phyloP scores from a whole-genome alignment of 2,888 invertebrate species.

The Oligia strigilis region DNA sequence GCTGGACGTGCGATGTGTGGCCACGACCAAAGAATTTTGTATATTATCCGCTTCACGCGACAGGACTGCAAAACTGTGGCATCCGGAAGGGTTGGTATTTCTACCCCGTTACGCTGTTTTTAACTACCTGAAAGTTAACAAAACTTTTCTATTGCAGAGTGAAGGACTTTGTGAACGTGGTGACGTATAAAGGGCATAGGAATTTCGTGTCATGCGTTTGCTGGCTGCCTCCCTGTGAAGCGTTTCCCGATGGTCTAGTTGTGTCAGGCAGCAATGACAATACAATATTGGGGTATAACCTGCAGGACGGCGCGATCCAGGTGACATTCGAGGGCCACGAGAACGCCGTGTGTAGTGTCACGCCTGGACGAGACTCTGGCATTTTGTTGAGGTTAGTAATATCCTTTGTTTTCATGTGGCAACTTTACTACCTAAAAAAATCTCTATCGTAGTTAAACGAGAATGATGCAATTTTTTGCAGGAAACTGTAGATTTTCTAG shows the following conservation, averaged over 20 bases:
- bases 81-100: slow-evolving; percentile 92
- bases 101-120: slow-evolving; percentile 32
- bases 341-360: slow-evolving; percentile 92
- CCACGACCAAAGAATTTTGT: slow-evolving; percentile 91
- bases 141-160: slow-evolving; percentile 81
- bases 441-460: no score
- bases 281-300: slow-evolving; percentile 94
- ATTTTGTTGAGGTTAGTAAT: slow-evolving; percentile 82
- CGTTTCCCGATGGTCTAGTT: slow-evolving; percentile 94
- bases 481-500: not conserved
- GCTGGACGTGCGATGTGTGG: slow-evolving; percentile 95
- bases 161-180: slow-evolving; percentile 91
- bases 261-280: slow-evolving; percentile 97
- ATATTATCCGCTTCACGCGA: slow-evolving; percentile 97
- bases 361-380: slow-evolving; percentile 83
- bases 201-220: slow-evolving; percentile 96
- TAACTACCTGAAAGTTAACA: slow-evolving; percentile 29
- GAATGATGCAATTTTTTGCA: not conserved
- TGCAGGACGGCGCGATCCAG: slow-evolving; percentile 92
- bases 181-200: slow-evolving; percentile 94
- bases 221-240: slow-evolving; percentile 93
- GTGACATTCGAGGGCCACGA: slow-evolving; percentile 94
- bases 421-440: not conserved
- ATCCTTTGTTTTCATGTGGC: slow-evolving; percentile 35
- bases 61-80: slow-evolving; percentile 96